phyloP scores from a whole-genome alignment of 35 echinoderm and acorn worm species.

The Lytechinus pictus region DNA sequence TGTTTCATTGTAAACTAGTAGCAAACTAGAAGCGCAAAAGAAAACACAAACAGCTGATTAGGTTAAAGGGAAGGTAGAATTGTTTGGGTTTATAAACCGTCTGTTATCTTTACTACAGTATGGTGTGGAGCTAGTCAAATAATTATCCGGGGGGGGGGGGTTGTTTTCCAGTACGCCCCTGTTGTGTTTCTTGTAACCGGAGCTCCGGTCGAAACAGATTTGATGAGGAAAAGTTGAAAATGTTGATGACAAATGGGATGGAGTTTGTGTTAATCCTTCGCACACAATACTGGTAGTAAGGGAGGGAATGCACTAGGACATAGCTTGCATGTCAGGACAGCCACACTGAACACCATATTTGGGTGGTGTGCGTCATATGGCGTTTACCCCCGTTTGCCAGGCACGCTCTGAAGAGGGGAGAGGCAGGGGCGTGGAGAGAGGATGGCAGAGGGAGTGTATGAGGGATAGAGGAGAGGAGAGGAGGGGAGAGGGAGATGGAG shows the following conservation, averaged over 20 bases:
- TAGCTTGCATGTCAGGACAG: slow-evolving; percentile 25
- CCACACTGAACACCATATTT: neutral
- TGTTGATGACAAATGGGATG: neutral
- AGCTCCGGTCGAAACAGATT: neutral
- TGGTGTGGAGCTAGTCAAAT: neutral
- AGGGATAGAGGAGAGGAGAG: neutral
- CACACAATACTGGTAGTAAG: neutral
- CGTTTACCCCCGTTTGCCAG: neutral
- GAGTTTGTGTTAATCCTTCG: neutral
- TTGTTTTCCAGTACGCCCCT: neutral
- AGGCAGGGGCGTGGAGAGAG: slow-evolving; percentile 21
- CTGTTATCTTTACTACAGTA: neutral
- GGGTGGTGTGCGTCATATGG: slow-evolving; percentile 38
- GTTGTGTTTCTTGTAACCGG: neutral
- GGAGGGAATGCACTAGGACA: slow-evolving; percentile 27
- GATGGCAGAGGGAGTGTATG: neutral
- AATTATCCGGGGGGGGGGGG: neutral
- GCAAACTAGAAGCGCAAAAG: neutral
- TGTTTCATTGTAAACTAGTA: neutral
- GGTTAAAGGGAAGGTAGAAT: neutral
- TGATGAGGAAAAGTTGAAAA: neutral
- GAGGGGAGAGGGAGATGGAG: neutral
- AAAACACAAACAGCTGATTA: neutral
- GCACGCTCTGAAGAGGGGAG: neutral
- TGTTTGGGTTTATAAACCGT: neutral